phyloP scores from a whole-genome alignment of 1,140 invertebrate genomes.

The Drosophila miranda region DNA sequence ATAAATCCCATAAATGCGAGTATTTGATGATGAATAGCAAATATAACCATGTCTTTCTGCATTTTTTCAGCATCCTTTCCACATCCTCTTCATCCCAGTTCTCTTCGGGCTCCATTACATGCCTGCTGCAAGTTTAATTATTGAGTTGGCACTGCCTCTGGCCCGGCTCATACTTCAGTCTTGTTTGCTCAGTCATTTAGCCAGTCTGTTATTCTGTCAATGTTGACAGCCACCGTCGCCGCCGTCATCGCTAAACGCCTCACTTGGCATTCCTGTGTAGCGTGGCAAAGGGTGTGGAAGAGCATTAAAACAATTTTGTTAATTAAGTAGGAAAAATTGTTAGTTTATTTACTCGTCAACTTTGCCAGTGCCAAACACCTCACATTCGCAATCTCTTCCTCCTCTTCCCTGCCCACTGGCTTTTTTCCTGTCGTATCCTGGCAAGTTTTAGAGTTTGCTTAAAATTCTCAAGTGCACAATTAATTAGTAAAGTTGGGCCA shows the following conservation, averaged over 20 bases:
- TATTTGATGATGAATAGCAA: too few species aligned
- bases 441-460: constrained; percentile 70
- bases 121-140: constrained; percentile 68
- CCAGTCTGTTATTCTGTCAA: constrained; percentile 55
- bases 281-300: constrained; percentile 8
- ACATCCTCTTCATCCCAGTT: background rate
- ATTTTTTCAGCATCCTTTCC: constrained; percentile 20
- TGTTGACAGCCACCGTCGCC: constrained; percentile 50
- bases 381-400: constrained; percentile 24
- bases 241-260: constrained; percentile 51
- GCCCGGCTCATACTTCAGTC: constrained; percentile 24
- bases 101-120: background rate
- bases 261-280: constrained; percentile 48
- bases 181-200: constrained; percentile 75
- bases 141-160: constrained; percentile 35
- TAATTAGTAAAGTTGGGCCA: constrained; percentile 74
- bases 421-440: constrained; percentile 14
- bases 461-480: constrained; percentile 80
- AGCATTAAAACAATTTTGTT: constrained; percentile 81
- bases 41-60: background rate
- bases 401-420: constrained; percentile 23
- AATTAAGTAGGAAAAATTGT: constrained; percentile 81
- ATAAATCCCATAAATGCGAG: too few species aligned
- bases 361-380: constrained; percentile 61
- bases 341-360: constrained; percentile 79